Evolutionary conservation across 1,140 invertebrate genomes (phyloP), one percentile per base, ranked within the genome.

Genomic region (Papilio dardanus): DNA sequence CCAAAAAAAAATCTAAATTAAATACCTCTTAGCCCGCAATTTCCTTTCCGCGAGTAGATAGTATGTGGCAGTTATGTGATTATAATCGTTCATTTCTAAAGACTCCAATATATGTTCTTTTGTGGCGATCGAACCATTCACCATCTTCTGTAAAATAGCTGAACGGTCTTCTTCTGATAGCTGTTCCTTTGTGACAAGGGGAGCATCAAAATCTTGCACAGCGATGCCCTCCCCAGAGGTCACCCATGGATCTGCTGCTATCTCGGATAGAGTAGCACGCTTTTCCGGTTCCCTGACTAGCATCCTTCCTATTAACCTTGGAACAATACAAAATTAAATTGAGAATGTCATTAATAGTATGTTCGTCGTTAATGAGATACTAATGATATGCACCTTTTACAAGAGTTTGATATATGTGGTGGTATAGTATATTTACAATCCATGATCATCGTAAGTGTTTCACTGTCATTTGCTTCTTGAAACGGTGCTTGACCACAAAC

Each of bases 361-460:
- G 66, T 30, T 71, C 21, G 30, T 1, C 37, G 37, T 71, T 33
- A 37, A 74, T 58, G 30, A 74, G 24, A 71, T 42, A 6, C 10
- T 77, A 35, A 74, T 75, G 0, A 77, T 28, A 85, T 85, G 88
- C 92, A 97, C 97, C 95, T 96, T 94, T 96, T 96, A 92, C 99
- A 99, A 75, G 95, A 95, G 24, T 95, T 93, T n/a, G 98, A 98
- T 31, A 99, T 96, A 91, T 99, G 96, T 31, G 95, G 88, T 74
- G 99, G 98, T 83, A 99, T 96, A 67, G 96, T 96, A 90, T 99
- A 99, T 95, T 99, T 99, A 94, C 99, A 99, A 90, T 99, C 99
- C 97, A 99, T 99, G 78, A 99, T 99, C 98, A 99, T 99, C 1
- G 98, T 99, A 16, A 99, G 93, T 0, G 99, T 99, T 95, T 99